Evolutionary conservation across 2,113 vertebrate genomes (phyloP), one percentile per base, ranked within the genome.

Genomic region (Zapornia atra): DNA sequence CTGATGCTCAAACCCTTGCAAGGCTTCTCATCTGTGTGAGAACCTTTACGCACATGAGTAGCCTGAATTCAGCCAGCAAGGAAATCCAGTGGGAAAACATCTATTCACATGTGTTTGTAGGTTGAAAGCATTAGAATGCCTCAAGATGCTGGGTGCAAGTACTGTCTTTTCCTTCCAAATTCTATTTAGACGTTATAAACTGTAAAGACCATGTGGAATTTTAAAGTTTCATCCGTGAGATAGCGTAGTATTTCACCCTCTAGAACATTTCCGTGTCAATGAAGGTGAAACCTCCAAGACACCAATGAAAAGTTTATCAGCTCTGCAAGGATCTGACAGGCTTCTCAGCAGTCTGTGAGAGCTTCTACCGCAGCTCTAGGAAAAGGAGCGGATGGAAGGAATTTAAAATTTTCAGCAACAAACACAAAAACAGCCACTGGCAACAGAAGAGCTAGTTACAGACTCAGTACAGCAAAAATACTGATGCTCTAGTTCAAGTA

Each of bases 391-490:
- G 21, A 64, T 60, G 40, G 90, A 82, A 94, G 28, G 60, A 91
- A 90, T 88, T 91, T 80, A 86, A 93, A 84, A 84, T 84, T 90
- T 90, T 92, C 72, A 92, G 50, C 77, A 86, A 48, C 16, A 57
- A 92, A 86, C 61, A 89, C 33, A 89, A 81, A 93, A 96, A 60
- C 77, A 87, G 92, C 83, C 1, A 0, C 61, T 86, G 91, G 80
- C 94, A 95, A 94, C 77, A 93, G 29, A 77, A 93, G 51, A 56
- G 29, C 50, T 91, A 53, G 85, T 72, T 93, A 83, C 53, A 92
- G 69, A 89, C 69, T 77, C 76, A 65, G 46, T 48, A 50, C 54
- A 93, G 83, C 17, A 94, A 96, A 88, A 94, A 72, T 63, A 80
- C 50, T 65, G 79, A 68, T 83, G 51, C 42, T 92, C 15, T 92